Base-by-base conservation (phyloP, 2,888 invertebrate species). In the Drosophila meridiana region DNA sequence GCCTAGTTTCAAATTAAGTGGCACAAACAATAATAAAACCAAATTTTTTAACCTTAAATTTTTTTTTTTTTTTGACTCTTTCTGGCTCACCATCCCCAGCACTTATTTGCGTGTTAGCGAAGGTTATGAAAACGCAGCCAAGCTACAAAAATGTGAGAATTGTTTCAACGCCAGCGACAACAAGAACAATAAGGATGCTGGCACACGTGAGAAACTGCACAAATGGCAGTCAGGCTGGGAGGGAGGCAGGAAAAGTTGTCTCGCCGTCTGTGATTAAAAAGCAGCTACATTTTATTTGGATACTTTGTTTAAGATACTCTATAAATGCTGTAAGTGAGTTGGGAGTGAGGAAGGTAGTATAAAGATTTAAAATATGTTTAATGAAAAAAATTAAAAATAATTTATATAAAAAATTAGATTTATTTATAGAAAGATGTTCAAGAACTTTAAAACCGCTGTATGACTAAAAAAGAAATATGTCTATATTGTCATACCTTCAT, bases 241-340 rank as follows among this genome's bases (percentile, higher is more conserved):
- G 76, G 66, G 53, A 52, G 69, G 69, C 61, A 70, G 73, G 61
- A 76, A 77, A 60, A 74, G 66, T 67, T 63, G 78, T 76, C 69
- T 59, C 87, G 70, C 75, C 69, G 77, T 72, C 88, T 78, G 80
- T 80, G 81, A 88, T 88, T 88, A 83, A 88, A 80, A 83, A 72
- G 73, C 71, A 80, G 66, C 65, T 34, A 2, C 8, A 73, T 64
- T 69, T 71, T 61, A 50, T 56, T 52, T 40, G 1, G 42, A 26
- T 34, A 34, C 48, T 8, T 59, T 59, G 14, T 14, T 48, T 28
- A 20, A 38, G 26, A 60, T 60, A 50, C 60, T 26, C 60, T 47
- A 14, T 14, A 14, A 14, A 40, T 40, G 40, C 2, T 40, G 0
- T 6, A 40, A 34, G 20, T 20, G 20, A 20, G 20, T 20, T 20